A percentile compares a stretch with the other conserved stretches of the same genome.
These are phyloP conservation scores for Sparidentex hasta DNA, from an alignment of 2,797 vertebrate genomes.

Conservation along the genomic window DNA sequence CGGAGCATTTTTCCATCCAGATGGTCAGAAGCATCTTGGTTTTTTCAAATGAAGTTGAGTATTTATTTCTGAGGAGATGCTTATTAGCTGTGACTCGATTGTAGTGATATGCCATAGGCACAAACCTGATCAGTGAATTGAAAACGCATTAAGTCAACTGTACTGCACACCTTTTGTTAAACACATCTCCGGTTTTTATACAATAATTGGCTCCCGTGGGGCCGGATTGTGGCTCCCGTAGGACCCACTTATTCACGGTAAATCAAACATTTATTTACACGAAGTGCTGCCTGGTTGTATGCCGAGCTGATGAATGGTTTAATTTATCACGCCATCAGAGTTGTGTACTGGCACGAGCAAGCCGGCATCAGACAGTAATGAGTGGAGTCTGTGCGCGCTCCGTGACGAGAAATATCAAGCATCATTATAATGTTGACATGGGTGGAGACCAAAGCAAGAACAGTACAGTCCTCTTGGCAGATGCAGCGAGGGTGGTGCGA, in stretches of 20 bases:
- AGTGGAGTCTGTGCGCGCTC: background rate
- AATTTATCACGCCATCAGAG: background rate
- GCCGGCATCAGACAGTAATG: background rate
- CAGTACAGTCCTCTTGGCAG: slow-evolving; percentile 48
- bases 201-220: slow-evolving; percentile 52
- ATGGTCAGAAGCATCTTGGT: slow-evolving; percentile 1
- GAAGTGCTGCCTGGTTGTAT: background rate
- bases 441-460: background rate
- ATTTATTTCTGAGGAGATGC: background rate
- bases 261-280: slow-evolving; percentile 21
- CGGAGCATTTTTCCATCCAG: background rate
- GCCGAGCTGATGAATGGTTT: slow-evolving; percentile 6
- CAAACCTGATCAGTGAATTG: background rate
- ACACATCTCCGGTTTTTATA: background rate
- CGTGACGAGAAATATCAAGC: background rate
- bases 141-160: slow-evolving; percentile 10
- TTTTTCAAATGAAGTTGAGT: background rate
- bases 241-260: slow-evolving; percentile 23
- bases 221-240: slow-evolving; percentile 30
- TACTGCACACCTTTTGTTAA: background rate
- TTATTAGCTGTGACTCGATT: background rate
- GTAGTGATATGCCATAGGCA: background rate
- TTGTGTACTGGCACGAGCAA: background rate
- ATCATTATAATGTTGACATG: slow-evolving; percentile 10
- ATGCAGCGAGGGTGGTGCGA: slow-evolving; percentile 64